phyloP scores from a whole-genome alignment of 1,140 invertebrate genomes.

The Drosophila arizonae region DNA sequence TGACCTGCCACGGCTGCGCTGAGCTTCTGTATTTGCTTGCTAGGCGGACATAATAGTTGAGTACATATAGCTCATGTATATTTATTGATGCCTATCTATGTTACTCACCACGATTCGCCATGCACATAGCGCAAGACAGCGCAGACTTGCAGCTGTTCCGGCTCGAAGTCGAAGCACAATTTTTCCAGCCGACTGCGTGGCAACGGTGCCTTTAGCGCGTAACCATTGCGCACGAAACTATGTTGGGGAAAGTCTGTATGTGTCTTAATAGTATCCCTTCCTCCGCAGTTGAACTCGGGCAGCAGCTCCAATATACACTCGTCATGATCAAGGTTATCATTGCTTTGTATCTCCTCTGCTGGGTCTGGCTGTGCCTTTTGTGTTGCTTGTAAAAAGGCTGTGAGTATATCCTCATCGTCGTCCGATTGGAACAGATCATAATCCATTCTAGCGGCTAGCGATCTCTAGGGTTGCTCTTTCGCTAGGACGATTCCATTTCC shows the following conservation, averaged over 20 bases:
- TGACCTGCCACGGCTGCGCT: conserved; percentile 46
- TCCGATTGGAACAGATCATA: conserved; percentile 80
- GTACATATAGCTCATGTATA: neutral
- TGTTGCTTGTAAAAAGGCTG: conserved; percentile 58
- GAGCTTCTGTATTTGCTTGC: conserved; percentile 72
- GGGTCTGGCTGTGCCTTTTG: conserved; percentile 33
- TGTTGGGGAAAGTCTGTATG: conserved; percentile 41
- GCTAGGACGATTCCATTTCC: too few relatives aligned
- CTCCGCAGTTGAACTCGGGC: conserved; percentile 71
- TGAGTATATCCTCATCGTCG: conserved; percentile 75
- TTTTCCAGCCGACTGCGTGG: conserved; percentile 47
- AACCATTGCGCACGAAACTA: conserved; percentile 64
- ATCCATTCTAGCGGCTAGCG: conserved; percentile 54
- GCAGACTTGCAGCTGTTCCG: conserved; percentile 36
- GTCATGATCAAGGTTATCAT: conserved; percentile 8
- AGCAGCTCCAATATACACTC: conserved; percentile 39
- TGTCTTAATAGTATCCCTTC: conserved; percentile 52
- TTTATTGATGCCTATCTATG: too few relatives aligned
- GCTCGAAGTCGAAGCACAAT: conserved; percentile 56
- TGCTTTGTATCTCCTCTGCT: neutral
- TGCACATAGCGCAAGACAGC: conserved; percentile 48
- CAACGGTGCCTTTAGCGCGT: conserved; percentile 4
- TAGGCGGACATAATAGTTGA: conserved; percentile 10
- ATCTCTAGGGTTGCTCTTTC: neutral
- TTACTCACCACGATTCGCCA: conserved; percentile 62